Evolutionary conservation across 2,113 vertebrate genomes (phyloP), one percentile per base, ranked within the genome.

Genomic region (Mugil cephalus): DNA sequence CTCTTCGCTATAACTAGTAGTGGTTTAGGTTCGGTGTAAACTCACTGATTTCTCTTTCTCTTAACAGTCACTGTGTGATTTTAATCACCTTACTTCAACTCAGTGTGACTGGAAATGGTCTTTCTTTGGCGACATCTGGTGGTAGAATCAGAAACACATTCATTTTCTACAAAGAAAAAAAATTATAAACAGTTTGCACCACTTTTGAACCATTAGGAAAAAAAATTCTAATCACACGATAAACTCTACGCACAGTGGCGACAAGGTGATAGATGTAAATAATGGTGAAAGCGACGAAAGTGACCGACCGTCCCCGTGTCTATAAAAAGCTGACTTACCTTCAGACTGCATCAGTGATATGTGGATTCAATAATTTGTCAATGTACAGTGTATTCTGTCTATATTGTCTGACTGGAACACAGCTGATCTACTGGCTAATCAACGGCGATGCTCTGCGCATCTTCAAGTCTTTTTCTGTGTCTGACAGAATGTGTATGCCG

Each of bases 391-490:
- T 48, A 54, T 59, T 70, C 47, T 60, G 30, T 64, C 52, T 55
- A 18, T n/a, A 59, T 17, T 52, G 46, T 69, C 64, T 30, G 53
- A 51, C 70, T 67, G 63, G 18, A 55, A 60, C 58, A 53, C 24
- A 42, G 55, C 55, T 65, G 62, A 21, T 74, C 85, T 80, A 86
- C 72, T n/a, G 46, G 61, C 65, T 83, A 74, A 56, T 71, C 62
- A 38, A 48, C 10, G 69, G 39, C 10, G 72, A 63, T 17, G 19
- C 69, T 63, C 74, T 72, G 61, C 78, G 74, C 78, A 54, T 83
- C 53, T 83, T 87, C 90, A 79, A 89, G 90, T 92, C 83, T 85
- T 87, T 70, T 72, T 58, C 75, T 72, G 40, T 69, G 45, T 66
- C 55, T 46, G 38, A 21, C 14, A 6, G n/a, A n/a, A n/a, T 74